Percentiles rank a stretch among this genome's conserved stretches.
These are phyloP conservation scores for Cordilura impudica DNA, from an alignment of 2,888 invertebrate species.

Conservation along the genomic window DNA sequence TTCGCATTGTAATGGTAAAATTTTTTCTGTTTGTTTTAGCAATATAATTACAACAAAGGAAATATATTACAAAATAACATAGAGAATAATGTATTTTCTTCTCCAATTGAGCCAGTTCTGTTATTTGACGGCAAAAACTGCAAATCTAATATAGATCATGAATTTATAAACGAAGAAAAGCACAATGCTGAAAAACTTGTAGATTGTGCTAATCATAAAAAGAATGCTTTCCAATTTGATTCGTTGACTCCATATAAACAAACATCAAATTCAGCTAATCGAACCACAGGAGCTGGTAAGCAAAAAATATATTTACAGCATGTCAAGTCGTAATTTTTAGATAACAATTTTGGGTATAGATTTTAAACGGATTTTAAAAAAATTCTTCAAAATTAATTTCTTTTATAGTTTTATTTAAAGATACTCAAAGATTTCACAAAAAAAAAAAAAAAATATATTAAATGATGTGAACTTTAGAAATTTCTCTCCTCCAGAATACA, in stretches of 20 bases:
- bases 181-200: constrained; percentile 78
- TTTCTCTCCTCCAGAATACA: too few species aligned
- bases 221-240: constrained; percentile 78
- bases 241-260: constrained; percentile 76
- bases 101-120: constrained; percentile 10
- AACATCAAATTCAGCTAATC: constrained; percentile 1
- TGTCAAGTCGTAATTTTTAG: too few species aligned
- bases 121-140: constrained; percentile 5
- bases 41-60: constrained; percentile 10
- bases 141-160: not conserved
- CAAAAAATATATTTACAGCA: too few species aligned
- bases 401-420: too few species aligned
- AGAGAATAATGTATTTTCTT: constrained; percentile 14
- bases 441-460: too few species aligned
- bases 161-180: constrained; percentile 70
- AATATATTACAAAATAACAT: constrained; percentile 20
- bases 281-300: constrained; percentile 40
- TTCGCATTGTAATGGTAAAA: not conserved
- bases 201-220: constrained; percentile 75
- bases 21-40: not conserved
- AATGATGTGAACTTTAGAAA: too few species aligned
- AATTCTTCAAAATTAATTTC: too few species aligned
- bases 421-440: too few species aligned
- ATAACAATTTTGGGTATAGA: too few species aligned
- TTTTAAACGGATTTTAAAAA: too few species aligned